A percentile compares a stretch with the other conserved stretches of the same genome.
These are phyloP conservation scores for Tiphia femorata DNA, from an alignment of 2,888 invertebrate species.

Conservation along the genomic window DNA sequence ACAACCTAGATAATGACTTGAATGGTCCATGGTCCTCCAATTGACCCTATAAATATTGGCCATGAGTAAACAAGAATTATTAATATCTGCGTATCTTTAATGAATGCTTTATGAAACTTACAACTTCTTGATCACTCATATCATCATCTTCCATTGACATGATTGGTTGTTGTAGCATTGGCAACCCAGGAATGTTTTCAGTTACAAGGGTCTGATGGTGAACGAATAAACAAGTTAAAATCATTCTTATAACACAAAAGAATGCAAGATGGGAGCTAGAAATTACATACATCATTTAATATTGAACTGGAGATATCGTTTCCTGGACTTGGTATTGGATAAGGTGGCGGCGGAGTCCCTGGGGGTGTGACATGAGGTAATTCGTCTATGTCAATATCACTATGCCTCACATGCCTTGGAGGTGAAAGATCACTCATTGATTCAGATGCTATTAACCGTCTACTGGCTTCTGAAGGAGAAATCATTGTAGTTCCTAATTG, in stretches of 20 bases:
- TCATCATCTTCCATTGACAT: slow-evolving; percentile 98
- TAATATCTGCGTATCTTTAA: neutral
- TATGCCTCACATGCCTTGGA: slow-evolving; percentile 50
- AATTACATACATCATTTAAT: slow-evolving; percentile 54
- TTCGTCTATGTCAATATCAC: slow-evolving; percentile 68
- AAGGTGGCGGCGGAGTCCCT: slow-evolving; percentile 91
- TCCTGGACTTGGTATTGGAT: slow-evolving; percentile 71
- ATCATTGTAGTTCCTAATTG: slow-evolving; percentile 68
- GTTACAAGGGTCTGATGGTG: slow-evolving; percentile 44
- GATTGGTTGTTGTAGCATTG: slow-evolving; percentile 79
- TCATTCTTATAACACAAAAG: neutral
- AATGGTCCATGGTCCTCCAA: slow-evolving; percentile 91
- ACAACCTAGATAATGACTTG: slow-evolving; percentile 83
- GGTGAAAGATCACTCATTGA: slow-evolving; percentile 74
- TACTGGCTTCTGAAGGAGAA: slow-evolving; percentile 67
- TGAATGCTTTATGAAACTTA: slow-evolving; percentile 63
- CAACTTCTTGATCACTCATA: slow-evolving; percentile 87
- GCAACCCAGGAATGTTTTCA: slow-evolving; percentile 59
- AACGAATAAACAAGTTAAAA: neutral
- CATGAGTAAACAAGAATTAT: neutral
- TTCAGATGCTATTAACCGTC: slow-evolving; percentile 73
- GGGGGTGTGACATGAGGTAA: slow-evolving; percentile 75
- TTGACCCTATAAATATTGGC: slow-evolving; percentile 77
- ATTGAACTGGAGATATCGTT: slow-evolving; percentile 54
- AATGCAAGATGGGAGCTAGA: neutral